Conservation (phyloP, 2,888 invertebrate genomes). For the Tipula helvola region DNA sequence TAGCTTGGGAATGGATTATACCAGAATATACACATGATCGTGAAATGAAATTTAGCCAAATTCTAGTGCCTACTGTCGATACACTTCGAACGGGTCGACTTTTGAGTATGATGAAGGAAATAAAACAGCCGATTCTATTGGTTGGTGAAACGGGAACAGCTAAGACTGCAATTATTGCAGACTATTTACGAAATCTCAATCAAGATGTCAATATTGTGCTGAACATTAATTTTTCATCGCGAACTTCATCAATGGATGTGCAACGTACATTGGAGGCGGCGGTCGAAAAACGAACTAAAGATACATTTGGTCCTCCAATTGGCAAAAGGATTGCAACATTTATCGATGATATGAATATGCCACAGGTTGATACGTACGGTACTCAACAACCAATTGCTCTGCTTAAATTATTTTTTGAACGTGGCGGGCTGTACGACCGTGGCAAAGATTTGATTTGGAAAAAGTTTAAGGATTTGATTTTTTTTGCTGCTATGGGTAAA, state of each 20-base stretch:
- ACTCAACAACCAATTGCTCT: conserved; percentile 90
- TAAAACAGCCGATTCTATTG: conserved; percentile 65
- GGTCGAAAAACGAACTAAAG: conserved; percentile 82
- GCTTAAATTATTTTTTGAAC: conserved; percentile 79
- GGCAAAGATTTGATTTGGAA: conserved; percentile 87
- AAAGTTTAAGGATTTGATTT: conserved; percentile 62
- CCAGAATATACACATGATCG: conserved; percentile 63
- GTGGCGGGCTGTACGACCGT: conserved; percentile 78
- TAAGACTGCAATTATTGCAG: conserved; percentile 78
- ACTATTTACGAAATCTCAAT: conserved; percentile 62
- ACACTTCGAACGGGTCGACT: conserved; percentile 71
- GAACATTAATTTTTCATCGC: conserved; percentile 82
- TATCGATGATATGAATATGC: conserved; percentile 94
- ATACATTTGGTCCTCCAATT: conserved; percentile 77
- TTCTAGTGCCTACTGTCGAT: conserved; percentile 82
- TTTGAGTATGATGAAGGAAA: conserved; percentile 61
- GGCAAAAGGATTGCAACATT: conserved; percentile 83
- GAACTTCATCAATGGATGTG: conserved; percentile 83
- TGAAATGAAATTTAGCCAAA: conserved; percentile 58
- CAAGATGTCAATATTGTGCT: conserved; percentile 56
- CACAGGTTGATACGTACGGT: conserved; percentile 64
- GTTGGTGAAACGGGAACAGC: conserved; percentile 89
- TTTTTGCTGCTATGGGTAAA: conserved; percentile 73
- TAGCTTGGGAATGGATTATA: conserved; percentile 74
- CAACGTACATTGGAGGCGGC: conserved; percentile 77